Percentiles rank a stretch among this genome's conserved stretches.
These are phyloP conservation scores for Cyanoramphus novaezelandiae DNA, from an alignment of 2,113 vertebrate species.

Conservation along the genomic window DNA sequence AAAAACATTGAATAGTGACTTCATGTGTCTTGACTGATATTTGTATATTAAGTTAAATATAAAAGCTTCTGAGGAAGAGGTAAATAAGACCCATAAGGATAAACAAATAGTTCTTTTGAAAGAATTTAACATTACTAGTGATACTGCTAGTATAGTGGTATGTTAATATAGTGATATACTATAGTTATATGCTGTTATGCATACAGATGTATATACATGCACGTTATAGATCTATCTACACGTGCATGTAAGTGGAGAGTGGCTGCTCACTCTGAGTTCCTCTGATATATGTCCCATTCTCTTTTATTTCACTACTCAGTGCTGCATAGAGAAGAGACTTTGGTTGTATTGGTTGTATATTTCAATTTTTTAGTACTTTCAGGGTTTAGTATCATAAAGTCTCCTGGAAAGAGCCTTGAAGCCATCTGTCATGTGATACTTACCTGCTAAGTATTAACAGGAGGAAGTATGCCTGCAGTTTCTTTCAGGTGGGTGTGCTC, in stretches of 20 bases:
- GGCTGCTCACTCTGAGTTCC: background rate
- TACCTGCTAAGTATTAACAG: background rate
- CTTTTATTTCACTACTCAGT: background rate
- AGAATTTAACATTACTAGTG: background rate
- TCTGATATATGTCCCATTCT: background rate
- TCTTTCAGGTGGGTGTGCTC: background rate
- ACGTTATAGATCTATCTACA: background rate
- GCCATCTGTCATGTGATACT: background rate
- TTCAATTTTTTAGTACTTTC: background rate
- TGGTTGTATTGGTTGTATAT: background rate
- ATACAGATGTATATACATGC: too few relatives aligned
- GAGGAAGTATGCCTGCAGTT: background rate
- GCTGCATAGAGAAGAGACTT: background rate
- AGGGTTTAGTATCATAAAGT: background rate
- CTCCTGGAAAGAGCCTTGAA: background rate
- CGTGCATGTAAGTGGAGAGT: background rate
- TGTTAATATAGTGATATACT: background rate
- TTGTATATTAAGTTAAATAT: background rate
- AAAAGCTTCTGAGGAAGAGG: background rate
- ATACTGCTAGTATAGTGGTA: background rate
- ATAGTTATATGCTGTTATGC: too few relatives aligned
- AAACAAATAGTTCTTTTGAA: background rate
- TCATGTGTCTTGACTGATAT: background rate
- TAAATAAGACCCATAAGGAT: background rate
- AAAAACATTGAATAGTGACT: background rate